These are phyloP conservation scores for Dendrophyllia cribrosa DNA, from an alignment of 64 coral and sea anemone species.

Conservation along the genomic window DNA sequence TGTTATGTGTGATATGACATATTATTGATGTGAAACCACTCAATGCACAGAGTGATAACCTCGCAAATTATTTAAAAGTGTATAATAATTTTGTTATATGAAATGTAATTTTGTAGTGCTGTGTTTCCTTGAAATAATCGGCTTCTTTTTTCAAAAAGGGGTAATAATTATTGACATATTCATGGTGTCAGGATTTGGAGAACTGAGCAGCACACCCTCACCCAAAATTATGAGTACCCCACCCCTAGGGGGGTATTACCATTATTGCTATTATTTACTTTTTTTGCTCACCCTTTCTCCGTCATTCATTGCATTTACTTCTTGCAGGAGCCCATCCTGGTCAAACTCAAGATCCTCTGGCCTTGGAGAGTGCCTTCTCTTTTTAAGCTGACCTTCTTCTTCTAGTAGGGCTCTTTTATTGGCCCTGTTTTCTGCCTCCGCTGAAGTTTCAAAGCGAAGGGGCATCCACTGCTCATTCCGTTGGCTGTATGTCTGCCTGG, in stretches of 20 bases:
- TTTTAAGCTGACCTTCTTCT: constrained; percentile 5
- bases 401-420: not conserved
- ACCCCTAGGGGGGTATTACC: too few relatives aligned
- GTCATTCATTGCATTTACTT: constrained; percentile 40
- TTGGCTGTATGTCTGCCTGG: constrained; percentile 26
- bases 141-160: too few relatives aligned
- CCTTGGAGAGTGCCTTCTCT: constrained; percentile 7
- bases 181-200: too few relatives aligned
- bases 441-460: constrained; percentile 9
- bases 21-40: too few relatives aligned
- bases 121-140: too few relatives aligned
- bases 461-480: constrained; percentile 10
- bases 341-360: constrained; percentile 26
- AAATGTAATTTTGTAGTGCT: too few relatives aligned
- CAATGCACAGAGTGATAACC: too few relatives aligned
- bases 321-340: constrained; percentile 18
- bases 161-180: too few relatives aligned
- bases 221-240: not conserved
- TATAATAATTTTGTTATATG: too few relatives aligned
- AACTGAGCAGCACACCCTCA: too few relatives aligned
- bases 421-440: not conserved
- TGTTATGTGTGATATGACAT: not conserved
- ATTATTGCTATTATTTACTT: too few relatives aligned
- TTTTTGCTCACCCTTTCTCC: not conserved
- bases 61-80: too few relatives aligned